A percentile compares a stretch with the other conserved stretches of the same genome.
Evolutionary conservation across 2,113 vertebrate genomes (phyloP).

Genomic region (Lota lota): DNA sequence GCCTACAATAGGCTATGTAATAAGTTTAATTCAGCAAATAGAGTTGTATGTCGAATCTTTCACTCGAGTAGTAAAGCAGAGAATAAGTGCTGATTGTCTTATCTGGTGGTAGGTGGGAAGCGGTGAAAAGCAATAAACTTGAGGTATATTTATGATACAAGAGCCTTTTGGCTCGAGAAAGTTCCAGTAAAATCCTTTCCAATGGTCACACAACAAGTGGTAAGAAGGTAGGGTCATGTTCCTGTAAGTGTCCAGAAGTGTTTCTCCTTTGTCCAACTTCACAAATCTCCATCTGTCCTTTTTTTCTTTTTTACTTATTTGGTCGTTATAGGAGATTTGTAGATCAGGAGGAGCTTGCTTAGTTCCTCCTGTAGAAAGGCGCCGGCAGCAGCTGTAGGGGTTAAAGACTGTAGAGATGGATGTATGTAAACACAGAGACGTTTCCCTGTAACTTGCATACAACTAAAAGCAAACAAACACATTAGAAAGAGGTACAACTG

Average conservation of each 20-base stretch:
- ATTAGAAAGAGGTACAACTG: constrained; percentile 65
- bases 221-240: constrained; percentile 11
- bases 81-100: no score
- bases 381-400: constrained; percentile 49
- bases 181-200: constrained; percentile 71
- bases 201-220: constrained; percentile 34
- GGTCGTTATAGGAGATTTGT: constrained; percentile 68
- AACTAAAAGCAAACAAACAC: constrained; percentile 41
- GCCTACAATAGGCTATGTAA: no score
- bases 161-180: constrained; percentile 37
- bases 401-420: constrained; percentile 64
- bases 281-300: constrained; percentile 26
- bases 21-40: no score
- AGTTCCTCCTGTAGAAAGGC: constrained; percentile 60
- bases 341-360: constrained; percentile 43
- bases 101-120: constrained; percentile 32
- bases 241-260: constrained; percentile 18
- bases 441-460: constrained; percentile 42
- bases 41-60: no score
- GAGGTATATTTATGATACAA: constrained; percentile 69
- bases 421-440: constrained; percentile 57
- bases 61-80: no score
- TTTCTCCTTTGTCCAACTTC: constrained; percentile 22
- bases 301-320: constrained; percentile 60
- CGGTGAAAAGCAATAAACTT: constrained; percentile 44